Conservation (phyloP, 2,888 invertebrate species). For the Apamea anceps region DNA sequence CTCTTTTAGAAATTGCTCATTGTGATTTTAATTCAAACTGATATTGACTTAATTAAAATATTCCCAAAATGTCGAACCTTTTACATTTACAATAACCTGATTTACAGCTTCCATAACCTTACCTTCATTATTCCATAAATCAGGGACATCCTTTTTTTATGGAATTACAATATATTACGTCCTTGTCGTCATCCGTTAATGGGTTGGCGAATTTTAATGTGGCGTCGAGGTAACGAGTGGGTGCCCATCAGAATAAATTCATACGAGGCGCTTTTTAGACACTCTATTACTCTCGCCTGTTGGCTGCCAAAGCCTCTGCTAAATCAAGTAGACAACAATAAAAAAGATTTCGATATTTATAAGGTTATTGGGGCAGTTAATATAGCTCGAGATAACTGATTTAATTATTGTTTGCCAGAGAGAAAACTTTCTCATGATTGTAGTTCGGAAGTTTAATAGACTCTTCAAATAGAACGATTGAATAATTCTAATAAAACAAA, state of each 20-base stretch:
- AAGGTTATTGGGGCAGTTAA: not conserved
- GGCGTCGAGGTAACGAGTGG: slow-evolving; percentile 55
- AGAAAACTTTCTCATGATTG: slow-evolving; percentile 28
- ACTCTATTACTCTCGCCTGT: slow-evolving; percentile 50
- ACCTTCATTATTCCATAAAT: slow-evolving; percentile 56
- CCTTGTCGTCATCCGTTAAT: slow-evolving; percentile 67
- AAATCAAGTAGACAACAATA: slow-evolving; percentile 37
- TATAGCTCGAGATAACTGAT: slow-evolving; percentile 29
- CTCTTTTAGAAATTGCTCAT: not conserved
- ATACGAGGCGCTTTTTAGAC: slow-evolving; percentile 59
- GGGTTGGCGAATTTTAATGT: slow-evolving; percentile 74
- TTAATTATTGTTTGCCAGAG: slow-evolving; percentile 33
- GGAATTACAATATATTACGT: slow-evolving; percentile 61
- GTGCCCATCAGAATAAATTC: slow-evolving; percentile 64
- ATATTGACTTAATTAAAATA: slow-evolving; percentile 34
- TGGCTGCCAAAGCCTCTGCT: slow-evolving; percentile 39
- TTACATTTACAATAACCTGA: slow-evolving; percentile 55
- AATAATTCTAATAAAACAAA: slow-evolving; percentile 57
- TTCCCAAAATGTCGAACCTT: slow-evolving; percentile 35
- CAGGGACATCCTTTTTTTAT: slow-evolving; percentile 62
- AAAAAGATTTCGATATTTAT: slow-evolving; percentile 2
- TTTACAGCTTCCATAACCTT: slow-evolving; percentile 55
- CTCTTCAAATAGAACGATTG: slow-evolving; percentile 55
- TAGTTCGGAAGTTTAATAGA: slow-evolving; percentile 50
- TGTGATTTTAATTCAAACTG: slow-evolving; percentile 12